Evolutionary conservation across 2,888 invertebrate species (phyloP), one percentile per base, ranked within the genome.

Genomic region (Sialis fuliginosa): DNA sequence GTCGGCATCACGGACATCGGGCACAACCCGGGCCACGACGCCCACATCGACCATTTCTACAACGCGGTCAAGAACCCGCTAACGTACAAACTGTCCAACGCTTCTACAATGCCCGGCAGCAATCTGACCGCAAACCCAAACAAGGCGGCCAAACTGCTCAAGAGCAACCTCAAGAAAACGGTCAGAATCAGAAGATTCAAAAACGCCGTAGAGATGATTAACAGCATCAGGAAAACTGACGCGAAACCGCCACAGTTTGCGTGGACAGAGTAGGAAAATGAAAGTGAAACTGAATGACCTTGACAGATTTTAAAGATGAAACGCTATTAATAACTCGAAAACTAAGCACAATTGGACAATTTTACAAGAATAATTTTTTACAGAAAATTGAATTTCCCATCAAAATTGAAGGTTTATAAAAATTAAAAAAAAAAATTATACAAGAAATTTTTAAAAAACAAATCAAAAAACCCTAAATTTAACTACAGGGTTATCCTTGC

Each of bases 21-120:
- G 3, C 61, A 75, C 48, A 86, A 86, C 65, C 81, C 83, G 0
- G 84, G 81, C 43, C 75, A 78, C 55, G 66, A 64, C 13, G 58
- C 69, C 12, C 64, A 73, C 8, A 58, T 75, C 4, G 65, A 69
- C 40, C 42, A 34, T 10, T 34, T 22, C n/a, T 41, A 47, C 35
- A 33, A 30, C 12, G 22, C 22, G 22, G 12, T 45, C 3, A 32
- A 13, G 5, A 34, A 44, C 35, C 33, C 12, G n/a, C 34, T 34
- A 4, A 42, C 8, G 30, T 32, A 32, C 31, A 13, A 42, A 5
- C 5, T 31, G 30, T 31, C 31, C 1, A 10, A 32, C 7, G 10
- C 10, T 30, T 42, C 32, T 31, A 31, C 31, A 42, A 9, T 30
- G 31, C 22, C 22, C 22, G 22, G 22, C 22, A 22, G 22, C 4